phyloP scores from a whole-genome alignment of 2,113 vertebrate species.

The Syngnathoides biaculeatus region DNA sequence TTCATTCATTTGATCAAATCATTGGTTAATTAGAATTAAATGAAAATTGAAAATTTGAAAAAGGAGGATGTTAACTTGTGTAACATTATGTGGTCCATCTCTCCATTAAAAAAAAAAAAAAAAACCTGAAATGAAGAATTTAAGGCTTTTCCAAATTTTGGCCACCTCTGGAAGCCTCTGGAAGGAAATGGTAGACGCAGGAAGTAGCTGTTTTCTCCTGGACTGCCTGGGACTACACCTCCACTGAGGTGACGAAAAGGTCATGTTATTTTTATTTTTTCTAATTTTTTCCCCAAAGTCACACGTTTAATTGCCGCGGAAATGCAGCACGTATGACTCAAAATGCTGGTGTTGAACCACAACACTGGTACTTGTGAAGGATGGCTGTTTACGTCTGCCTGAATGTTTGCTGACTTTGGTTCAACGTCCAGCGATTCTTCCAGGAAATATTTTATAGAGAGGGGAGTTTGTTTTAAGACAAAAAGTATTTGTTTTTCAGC shows the following conservation, averaged over 20 bases:
- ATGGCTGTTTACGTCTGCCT: conserved; percentile 56
- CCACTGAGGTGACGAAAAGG: not conserved
- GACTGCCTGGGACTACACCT: not conserved
- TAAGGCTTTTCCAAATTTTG: too few species aligned
- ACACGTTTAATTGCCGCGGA: conserved; percentile 46
- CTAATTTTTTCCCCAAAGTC: conserved; percentile 6
- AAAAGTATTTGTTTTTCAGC: conserved; percentile 25
- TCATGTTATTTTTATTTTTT: not conserved
- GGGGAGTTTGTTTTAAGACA: conserved; percentile 33
- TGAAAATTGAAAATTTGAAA: too few species aligned
- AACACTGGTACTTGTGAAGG: conserved; percentile 43
- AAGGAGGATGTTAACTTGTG: too few species aligned
- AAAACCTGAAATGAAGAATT: too few species aligned
- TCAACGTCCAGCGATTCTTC: conserved; percentile 34
- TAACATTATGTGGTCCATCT: too few species aligned
- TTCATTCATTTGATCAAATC: too few species aligned
- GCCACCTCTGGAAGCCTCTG: too few species aligned
- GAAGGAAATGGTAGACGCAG: too few species aligned
- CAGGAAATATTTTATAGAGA: conserved; percentile 38
- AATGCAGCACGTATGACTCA: conserved; percentile 22
- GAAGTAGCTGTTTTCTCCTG: not conserved
- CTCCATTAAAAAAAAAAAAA: too few species aligned
- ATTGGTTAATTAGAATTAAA: too few species aligned
- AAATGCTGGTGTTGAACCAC: conserved; percentile 27
- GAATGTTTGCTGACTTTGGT: conserved; percentile 42